Conservation (phyloP, 2,113 vertebrate species). For the Telmatochromis sp. region DNA sequence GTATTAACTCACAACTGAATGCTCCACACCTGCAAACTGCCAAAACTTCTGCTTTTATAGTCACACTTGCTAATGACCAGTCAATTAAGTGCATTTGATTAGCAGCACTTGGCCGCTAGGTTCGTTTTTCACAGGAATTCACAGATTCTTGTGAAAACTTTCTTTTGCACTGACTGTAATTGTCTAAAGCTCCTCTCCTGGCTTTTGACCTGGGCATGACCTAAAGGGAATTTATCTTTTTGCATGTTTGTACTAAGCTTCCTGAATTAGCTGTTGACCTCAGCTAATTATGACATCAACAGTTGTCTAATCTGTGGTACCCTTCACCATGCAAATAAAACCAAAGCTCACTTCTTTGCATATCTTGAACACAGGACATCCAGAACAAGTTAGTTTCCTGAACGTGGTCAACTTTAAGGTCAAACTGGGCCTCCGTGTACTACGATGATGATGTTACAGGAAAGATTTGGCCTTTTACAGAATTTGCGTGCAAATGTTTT, state of each 20-base stretch:
- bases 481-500: neutral
- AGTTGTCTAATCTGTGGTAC: slow-evolving; percentile 33
- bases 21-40: neutral
- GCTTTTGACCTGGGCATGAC: neutral
- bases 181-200: neutral
- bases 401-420: neutral
- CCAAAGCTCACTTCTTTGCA: slow-evolving; percentile 28
- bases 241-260: slow-evolving; percentile 23
- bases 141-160: neutral
- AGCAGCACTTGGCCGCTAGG: neutral
- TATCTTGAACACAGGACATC: slow-evolving; percentile 5
- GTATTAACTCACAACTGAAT: neutral
- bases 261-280: slow-evolving; percentile 23
- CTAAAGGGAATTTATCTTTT: neutral
- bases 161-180: neutral
- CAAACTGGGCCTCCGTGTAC: neutral
- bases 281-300: neutral
- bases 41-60: neutral
- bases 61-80: neutral
- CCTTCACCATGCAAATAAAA: slow-evolving; percentile 27
- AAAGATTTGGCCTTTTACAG: neutral
- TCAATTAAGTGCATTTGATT: neutral
- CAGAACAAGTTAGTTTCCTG: neutral
- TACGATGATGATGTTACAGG: neutral
- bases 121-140: neutral